These are phyloP conservation scores for Buathra laborator DNA, from an alignment of 2,888 invertebrate genomes.

Conservation along the genomic window DNA sequence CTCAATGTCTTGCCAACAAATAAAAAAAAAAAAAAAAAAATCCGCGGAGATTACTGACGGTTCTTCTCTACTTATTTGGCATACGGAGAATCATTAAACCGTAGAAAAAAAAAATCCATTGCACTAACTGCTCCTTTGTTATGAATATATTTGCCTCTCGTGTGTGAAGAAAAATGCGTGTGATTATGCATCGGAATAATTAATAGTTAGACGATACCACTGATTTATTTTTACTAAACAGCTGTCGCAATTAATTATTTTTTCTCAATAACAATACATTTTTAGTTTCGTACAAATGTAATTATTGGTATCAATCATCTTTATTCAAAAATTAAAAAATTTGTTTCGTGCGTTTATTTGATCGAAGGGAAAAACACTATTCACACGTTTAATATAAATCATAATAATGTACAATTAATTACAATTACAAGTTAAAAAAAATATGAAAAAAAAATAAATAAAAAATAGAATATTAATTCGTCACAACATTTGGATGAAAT, in stretches of 20 bases:
- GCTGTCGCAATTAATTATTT: background rate
- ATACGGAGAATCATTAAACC: background rate
- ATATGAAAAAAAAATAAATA: too few relatives aligned
- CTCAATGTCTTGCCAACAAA: conserved; percentile 9
- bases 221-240: background rate
- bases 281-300: background rate
- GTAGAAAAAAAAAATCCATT: background rate
- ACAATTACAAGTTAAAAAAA: too few relatives aligned
- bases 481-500: too few relatives aligned
- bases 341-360: background rate
- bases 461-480: too few relatives aligned
- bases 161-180: background rate
- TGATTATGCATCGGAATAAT: background rate
- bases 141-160: background rate
- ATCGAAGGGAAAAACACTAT: too few relatives aligned
- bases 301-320: too few relatives aligned
- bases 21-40: background rate
- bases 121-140: background rate
- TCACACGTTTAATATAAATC: too few relatives aligned
- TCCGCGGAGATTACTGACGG: background rate
- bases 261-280: background rate
- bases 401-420: too few relatives aligned
- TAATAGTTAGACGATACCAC: background rate
- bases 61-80: background rate
- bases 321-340: too few relatives aligned